Evolutionary conservation across 2,888 invertebrate species (phyloP).

Genomic region (Lysandra coridon): DNA sequence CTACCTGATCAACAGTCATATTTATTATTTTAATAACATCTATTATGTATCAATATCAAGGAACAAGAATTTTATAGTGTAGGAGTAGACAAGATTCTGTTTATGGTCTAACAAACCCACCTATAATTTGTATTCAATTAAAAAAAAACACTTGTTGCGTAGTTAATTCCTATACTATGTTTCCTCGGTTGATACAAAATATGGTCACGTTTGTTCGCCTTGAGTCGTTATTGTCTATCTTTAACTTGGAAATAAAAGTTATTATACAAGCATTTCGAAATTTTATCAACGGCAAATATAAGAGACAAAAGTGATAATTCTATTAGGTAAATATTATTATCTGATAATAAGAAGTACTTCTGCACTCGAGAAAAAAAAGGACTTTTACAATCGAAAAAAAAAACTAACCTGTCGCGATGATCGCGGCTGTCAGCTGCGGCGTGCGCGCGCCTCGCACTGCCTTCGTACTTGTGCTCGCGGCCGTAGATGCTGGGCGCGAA

Average conservation of each 20-base stretch:
- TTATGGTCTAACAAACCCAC: constrained; percentile 52
- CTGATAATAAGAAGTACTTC: background rate
- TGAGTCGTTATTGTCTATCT: background rate
- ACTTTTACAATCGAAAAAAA: background rate
- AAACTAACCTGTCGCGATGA: constrained; percentile 72
- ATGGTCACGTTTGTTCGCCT: background rate
- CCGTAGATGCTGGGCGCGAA: constrained; percentile 92
- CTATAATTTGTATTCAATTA: constrained; percentile 42
- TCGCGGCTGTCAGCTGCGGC: constrained; percentile 65
- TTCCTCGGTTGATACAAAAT: background rate
- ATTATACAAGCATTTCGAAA: constrained; percentile 28
- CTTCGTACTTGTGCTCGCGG: constrained; percentile 91
- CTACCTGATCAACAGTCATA: background rate
- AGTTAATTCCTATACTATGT: constrained; percentile 4
- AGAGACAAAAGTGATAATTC: background rate
- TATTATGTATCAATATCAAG: constrained; percentile 31
- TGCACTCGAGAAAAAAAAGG: background rate
- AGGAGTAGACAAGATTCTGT: constrained; percentile 70
- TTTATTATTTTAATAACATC: constrained; percentile 15
- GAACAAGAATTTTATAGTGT: constrained; percentile 47
- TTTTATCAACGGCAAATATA: background rate
- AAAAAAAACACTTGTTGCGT: constrained; percentile 34
- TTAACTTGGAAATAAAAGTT: constrained; percentile 33
- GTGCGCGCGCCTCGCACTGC: constrained; percentile 77
- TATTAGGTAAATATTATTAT: background rate